phyloP scores from a whole-genome alignment of 2,888 invertebrate species.

The Nomada fucata region DNA sequence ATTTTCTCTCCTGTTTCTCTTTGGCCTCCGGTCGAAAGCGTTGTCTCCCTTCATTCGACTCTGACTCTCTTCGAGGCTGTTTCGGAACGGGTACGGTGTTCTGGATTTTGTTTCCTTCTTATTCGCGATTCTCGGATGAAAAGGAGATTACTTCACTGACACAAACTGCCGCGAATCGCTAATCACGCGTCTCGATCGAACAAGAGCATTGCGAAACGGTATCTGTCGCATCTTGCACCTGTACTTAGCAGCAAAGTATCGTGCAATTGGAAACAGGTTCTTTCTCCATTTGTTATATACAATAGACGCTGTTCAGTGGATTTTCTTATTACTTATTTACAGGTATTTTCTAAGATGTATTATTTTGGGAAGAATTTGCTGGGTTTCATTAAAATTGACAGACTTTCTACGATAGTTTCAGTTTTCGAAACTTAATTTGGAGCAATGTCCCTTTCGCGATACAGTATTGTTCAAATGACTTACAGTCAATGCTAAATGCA shows the following conservation, averaged over 20 bases:
- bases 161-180: conserved; percentile 2
- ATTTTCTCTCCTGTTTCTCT: conserved; percentile 37
- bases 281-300: no score
- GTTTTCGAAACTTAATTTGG: no score
- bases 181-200: neutral
- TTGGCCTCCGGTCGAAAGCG: neutral
- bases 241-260: neutral
- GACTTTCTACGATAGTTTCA: no score
- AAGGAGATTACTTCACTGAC: conserved; percentile 27
- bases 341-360: no score
- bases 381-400: no score
- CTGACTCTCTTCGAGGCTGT: conserved; percentile 23
- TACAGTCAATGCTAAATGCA: no score
- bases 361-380: no score
- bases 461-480: no score
- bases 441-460: no score
- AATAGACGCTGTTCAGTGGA: no score
- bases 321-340: no score
- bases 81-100: conserved; percentile 40
- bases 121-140: conserved; percentile 23
- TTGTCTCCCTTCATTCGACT: conserved; percentile 27
- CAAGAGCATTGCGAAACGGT: neutral
- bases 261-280: no score
- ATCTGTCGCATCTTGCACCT: neutral
- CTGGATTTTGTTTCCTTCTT: conserved; percentile 52